Percentiles rank a stretch among this genome's conserved stretches.
These are phyloP conservation scores for Scolopax bukidnonensis DNA, from an alignment of 2,797 vertebrate genomes.

Conservation along the genomic window DNA sequence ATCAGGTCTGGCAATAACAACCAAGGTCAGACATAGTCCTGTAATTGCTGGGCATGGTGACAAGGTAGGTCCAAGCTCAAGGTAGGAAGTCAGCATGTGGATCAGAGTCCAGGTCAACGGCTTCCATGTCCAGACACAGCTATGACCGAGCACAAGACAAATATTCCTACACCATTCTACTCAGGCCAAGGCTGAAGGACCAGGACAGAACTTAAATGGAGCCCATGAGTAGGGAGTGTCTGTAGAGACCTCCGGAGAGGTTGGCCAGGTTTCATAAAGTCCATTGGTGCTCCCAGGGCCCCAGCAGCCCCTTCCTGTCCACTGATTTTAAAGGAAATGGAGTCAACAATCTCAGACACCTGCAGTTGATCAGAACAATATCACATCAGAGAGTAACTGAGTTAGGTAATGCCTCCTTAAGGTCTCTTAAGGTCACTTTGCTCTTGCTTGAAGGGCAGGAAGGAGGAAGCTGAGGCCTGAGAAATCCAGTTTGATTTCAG, in stretches of 20 bases:
- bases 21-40: background rate
- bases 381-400: background rate
- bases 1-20: background rate
- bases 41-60: rapidly evolving
- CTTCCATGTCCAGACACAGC: background rate
- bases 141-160: background rate
- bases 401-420: background rate
- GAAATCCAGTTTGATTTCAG: background rate
- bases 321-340: background rate
- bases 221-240: background rate
- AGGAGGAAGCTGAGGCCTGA: background rate
- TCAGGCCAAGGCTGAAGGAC: background rate
- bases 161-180: background rate
- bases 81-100: background rate
- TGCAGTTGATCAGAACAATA: background rate
- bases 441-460: background rate
- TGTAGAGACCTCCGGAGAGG: background rate
- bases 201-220: background rate
- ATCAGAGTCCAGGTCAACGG: background rate
- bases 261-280: background rate
- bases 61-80: background rate
- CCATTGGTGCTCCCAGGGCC: background rate
- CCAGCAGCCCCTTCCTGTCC: background rate
- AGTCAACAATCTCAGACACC: background rate
- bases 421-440: background rate